Evolutionary conservation across 2,888 invertebrate species (phyloP), one percentile per base, ranked within the genome.

Genomic region (Cyclophora punctaria): DNA sequence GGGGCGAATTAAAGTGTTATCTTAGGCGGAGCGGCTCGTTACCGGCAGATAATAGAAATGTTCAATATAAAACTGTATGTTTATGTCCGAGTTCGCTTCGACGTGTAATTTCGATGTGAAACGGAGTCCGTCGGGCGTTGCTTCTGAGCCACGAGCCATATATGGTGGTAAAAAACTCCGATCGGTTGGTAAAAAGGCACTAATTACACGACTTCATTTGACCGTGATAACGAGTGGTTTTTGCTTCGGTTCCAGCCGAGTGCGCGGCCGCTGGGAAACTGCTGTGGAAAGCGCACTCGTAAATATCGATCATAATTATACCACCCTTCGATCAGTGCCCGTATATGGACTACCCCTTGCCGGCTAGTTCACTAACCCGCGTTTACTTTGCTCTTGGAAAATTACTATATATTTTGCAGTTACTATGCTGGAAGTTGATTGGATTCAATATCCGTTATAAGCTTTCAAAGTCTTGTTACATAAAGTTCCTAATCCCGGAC

Each of bases 161-260:
- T 76, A 80, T 67, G 80, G 78, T 52, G 47, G 66, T 64, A 79
- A 82, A 79, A 78, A 75, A 67, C 67, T 62, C 65, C 76, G 72
- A 78, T 79, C 71, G 68, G 63, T 69, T 67, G 50, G 63, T 54
- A 83, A 86, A 83, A 83, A 82, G 69, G 67, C 67, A 71, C 75
- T 81, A 86, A 87, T 86, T 83, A 82, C 83, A 81, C 64, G 78
- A 83, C 84, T 87, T 83, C 87, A 87, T 87, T 87, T 85, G 83
- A 85, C 80, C 87, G 85, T 87, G 84, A 77, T 81, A 75, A 70
- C 68, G 60, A 63, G 69, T 55, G 69, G 80, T 82, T 86, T 85
- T 83, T 75, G 73, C 52, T 42, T 65, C 57, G 59, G 80, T 81
- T 78, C 76, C 83, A 75, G 74, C 59, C 68, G 67, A 37, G 58